Evolutionary conservation across 53 echinoderm and acorn worm genomes (phyloP), one percentile per base, ranked within the genome.

Genomic region (Arbacia lixula): DNA sequence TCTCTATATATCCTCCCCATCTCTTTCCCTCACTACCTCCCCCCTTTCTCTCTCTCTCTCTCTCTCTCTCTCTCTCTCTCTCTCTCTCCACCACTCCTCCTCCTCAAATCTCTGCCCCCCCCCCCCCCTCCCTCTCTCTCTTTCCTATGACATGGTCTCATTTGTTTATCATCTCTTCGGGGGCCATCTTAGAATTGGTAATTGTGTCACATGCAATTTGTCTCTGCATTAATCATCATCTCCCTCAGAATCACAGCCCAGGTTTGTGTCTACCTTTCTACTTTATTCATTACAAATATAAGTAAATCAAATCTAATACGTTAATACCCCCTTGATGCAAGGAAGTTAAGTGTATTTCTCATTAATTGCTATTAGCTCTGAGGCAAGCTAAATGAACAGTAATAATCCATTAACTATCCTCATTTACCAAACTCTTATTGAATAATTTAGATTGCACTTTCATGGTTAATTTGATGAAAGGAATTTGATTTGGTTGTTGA

Each of bases 201-300:
- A 71, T 71, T 71, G 71, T 71, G 71, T 71, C 71, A 71, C 71
- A 42, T 42, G 25, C 71, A 46, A 71, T 71, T 71, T 71, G 71
- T 41, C 42, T 17, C 40, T 27, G 46, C 71, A 71, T 71, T 71
- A 71, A 71, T 71, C 71, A 71, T 71, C 71, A 71, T 71, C 71
- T n/a, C n/a, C n/a, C 71, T 2, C 29, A 29, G 29, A 71, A 46
- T 42, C 71, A 71, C 22, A 69, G 43, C 28, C 29, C 71, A 41
- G 10, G 46, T 29, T 41, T 40, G 27, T 40, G 29, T 71, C 26
- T 40, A 71, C 46, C 46, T 46, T 71, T 46, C 71, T 71, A 71
- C 71, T 71, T 71, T 42, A 71, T n/a, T 46, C 71, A 71, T 71
- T 71, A 71, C 71, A 71, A 22, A 71, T 43, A 71, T 22, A 71